Evolutionary conservation across 2,888 invertebrate species (phyloP), one percentile per base, ranked within the genome.

Genomic region (Leuctra nigra): DNA sequence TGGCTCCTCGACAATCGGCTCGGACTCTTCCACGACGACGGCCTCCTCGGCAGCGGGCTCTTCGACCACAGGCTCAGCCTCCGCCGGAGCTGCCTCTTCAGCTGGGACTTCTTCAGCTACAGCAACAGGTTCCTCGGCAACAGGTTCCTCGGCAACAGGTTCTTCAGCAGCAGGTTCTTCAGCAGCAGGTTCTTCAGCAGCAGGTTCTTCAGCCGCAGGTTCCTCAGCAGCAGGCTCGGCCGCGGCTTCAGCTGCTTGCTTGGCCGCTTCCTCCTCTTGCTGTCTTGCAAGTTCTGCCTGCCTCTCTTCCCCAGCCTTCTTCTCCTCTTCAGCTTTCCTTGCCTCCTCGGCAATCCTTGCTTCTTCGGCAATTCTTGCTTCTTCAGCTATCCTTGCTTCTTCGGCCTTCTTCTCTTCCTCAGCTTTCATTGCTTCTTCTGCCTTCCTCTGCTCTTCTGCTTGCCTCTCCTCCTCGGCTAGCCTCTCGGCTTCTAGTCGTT

Each of bases 401-500:
- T 73, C 78, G 69, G 73, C 75, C 4, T 81, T 81, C 39, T 80
- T 78, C 68, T 55, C 62, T 58, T 59, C 56, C 53, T 60, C 61
- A 33, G 56, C 62, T 41, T 47, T 11, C 7, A 46, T 57, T 23
- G 50, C 59, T 18, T 20, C 50, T 47, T 61, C 60, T 16, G 57
- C 56, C 35, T 57, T 22, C 41, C 46, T 52, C 41, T 54, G 58
- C 18, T 65, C 68, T 33, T 62, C 66, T 65, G 85, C 84, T 0
- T 82, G 82, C 64, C 84, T 69, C 70, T 85, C 85, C 47, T 81
- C 83, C 61, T 84, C 85, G 77, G 81, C 72, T 62, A 71, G 68
- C 62, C 71, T 61, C 64, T 73, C 72, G 66, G 73, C 72, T n/a
- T n/a, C 72, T 62, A 71, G 68, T 61, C 71, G 60, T 64, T 73